Percentiles rank a stretch among this genome's conserved stretches.
Conservation (phyloP, 2,888 invertebrate species). For the Gymnosoma rotundatum region DNA sequence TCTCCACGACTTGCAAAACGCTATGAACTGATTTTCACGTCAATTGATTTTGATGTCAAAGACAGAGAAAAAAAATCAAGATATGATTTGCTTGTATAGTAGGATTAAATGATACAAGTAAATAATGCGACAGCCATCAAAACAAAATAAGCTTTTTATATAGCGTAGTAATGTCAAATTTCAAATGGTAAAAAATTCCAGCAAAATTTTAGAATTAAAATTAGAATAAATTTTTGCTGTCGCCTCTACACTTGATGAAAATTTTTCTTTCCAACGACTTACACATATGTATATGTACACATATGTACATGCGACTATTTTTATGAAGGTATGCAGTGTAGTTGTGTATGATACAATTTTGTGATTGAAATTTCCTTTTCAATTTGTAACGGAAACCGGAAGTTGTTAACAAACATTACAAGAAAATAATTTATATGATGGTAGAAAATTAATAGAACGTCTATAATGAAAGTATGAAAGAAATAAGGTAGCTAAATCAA, state of each 20-base stretch:
- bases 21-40: constrained; percentile 67
- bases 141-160: constrained; percentile 25
- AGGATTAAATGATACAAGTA: constrained; percentile 34
- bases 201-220: constrained; percentile 70
- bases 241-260: constrained; percentile 80
- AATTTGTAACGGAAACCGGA: constrained; percentile 66
- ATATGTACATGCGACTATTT: not conserved
- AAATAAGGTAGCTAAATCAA: too few relatives aligned
- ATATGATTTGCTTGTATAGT: constrained; percentile 1
- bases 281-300: not conserved
- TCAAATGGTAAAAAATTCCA: constrained; percentile 57
- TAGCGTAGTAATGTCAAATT: constrained; percentile 40
- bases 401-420: constrained; percentile 63
- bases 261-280: constrained; percentile 54
- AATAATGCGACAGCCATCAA: constrained; percentile 32
- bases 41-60: constrained; percentile 62
- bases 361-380: constrained; percentile 62
- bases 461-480: too few relatives aligned
- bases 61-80: constrained; percentile 40
- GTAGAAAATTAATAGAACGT: constrained; percentile 33
- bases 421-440: constrained; percentile 50
- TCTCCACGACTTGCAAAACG: constrained; percentile 57
- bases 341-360: constrained; percentile 35
- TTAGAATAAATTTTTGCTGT: constrained; percentile 72
- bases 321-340: not conserved